A percentile compares a stretch with the other conserved stretches of the same genome.
These are phyloP conservation scores for Lagopus muta DNA, from an alignment of 2,113 vertebrate species.

Conservation along the genomic window DNA sequence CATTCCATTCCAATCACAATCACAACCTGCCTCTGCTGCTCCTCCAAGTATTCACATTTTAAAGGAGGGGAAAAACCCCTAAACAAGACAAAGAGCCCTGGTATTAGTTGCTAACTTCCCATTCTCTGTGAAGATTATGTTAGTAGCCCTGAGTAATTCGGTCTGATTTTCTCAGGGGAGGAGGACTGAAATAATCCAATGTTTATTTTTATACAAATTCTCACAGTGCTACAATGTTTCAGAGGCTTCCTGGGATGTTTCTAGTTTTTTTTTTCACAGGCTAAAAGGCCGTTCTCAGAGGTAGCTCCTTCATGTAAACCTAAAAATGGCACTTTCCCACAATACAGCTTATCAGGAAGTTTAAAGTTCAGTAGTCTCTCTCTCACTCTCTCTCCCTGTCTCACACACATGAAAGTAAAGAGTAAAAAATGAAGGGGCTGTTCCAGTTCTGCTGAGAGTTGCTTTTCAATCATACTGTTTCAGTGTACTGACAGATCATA, in stretches of 20 bases:
- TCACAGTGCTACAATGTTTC: conserved; percentile 85
- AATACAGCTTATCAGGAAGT: conserved; percentile 82
- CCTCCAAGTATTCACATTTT: conserved; percentile 48
- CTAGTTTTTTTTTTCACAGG: conserved; percentile 83
- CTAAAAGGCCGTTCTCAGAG: conserved; percentile 86
- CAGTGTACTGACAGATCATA: neutral
- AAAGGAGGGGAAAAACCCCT: neutral
- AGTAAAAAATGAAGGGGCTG: conserved; percentile 68
- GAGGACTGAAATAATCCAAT: conserved; percentile 85
- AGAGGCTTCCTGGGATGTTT: conserved; percentile 87
- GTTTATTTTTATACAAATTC: conserved; percentile 91
- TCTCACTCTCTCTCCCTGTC: conserved; percentile 62
- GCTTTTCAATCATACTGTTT: conserved; percentile 20
- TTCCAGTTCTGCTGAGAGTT: conserved; percentile 59
- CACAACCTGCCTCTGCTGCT: conserved; percentile 63
- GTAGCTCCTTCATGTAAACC: conserved; percentile 89
- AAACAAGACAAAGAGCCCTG: conserved; percentile 55
- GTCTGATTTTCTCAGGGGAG: conserved; percentile 80
- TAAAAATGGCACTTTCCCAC: conserved; percentile 90
- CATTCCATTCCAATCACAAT: conserved; percentile 52
- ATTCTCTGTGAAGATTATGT: conserved; percentile 81
- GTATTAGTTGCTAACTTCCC: conserved; percentile 79
- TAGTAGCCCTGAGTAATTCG: conserved; percentile 78
- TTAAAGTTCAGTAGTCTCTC: conserved; percentile 82
- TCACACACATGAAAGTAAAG: conserved; percentile 60